Evolutionary conservation across 2,113 vertebrate genomes (phyloP), one percentile per base, ranked within the genome.

Genomic region (Lepus timidus): DNA sequence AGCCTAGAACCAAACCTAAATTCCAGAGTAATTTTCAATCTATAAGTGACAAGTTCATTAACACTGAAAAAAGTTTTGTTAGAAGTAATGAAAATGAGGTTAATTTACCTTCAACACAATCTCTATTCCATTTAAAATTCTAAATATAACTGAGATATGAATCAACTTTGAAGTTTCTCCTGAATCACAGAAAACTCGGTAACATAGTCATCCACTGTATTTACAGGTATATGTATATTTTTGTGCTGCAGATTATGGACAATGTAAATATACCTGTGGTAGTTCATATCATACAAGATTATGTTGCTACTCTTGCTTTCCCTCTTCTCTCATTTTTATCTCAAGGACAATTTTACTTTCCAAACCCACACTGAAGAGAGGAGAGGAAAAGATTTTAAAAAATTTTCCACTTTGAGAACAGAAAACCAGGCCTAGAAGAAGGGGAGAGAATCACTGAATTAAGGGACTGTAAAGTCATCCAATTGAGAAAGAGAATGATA

Each of bases 1-100:
- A 73, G 23, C 55, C 16, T 91, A 88, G 23, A 97, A 61, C 4
- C 9, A 96, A 92, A 76, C 3, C 12, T 71, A 94, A 85, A 52
- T 4, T 68, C 55, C 14, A 71, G 33, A 82, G 31, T 23, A 78
- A 39, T 82, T 70, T 65, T 95, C 36, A 65, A 0, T 29, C 73
- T 52, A 65, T 31, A 76, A 90, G 49, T 88, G 27, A 70, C 9
- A 80, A 81, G 6, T 81, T 78, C 36, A 71, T 4, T 71, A 9
- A 44, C 68, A 74, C 36, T 81, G 6, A 49, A 44, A 85, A 62
- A 81, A 19, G 73, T 27, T 33, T 13, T 44, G 31, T 65, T 91
- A 52, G 9, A 29, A 82, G 82, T 93, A 73, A 65, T 81, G 17
- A 76, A 39, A 51, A 64, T 44, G 79, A 94, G 0, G n/a, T 78